Evolutionary conservation across 2,797 vertebrate genomes (phyloP).

Genomic region (Pangasius macronema): DNA sequence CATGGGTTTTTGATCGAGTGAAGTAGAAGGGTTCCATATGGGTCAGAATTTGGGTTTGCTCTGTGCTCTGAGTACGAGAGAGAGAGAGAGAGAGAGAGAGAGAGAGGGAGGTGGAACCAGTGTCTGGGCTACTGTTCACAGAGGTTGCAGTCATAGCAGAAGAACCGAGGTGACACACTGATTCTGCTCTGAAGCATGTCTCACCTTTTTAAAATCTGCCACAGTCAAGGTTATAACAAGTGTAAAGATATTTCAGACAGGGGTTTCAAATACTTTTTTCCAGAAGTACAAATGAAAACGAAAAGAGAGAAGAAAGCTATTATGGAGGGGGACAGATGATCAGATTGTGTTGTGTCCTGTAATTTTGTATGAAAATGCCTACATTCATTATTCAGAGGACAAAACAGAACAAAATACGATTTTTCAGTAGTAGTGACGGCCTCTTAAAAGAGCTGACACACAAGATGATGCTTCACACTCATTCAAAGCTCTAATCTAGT

Average conservation of each 20-base stretch:
- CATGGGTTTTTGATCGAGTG: constrained; percentile 38
- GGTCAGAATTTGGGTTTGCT: constrained; percentile 24
- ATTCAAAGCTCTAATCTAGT: background rate
- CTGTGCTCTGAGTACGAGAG: constrained; percentile 4
- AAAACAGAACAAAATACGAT: background rate
- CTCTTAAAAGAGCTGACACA: background rate
- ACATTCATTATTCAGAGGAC: background rate
- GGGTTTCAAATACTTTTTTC: background rate
- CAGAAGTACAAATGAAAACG: background rate
- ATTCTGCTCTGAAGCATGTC: constrained; percentile 4
- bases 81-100: constrained; percentile 20
- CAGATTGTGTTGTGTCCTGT: too few species aligned
- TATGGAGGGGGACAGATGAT: background rate
- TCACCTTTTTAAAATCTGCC: background rate
- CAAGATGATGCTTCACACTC: background rate
- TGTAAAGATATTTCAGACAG: constrained; percentile 6
- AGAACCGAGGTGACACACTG: constrained; percentile 12
- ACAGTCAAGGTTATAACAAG: background rate
- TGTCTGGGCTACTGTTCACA: constrained; percentile 19
- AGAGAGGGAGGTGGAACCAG: background rate
- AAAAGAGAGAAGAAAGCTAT: background rate
- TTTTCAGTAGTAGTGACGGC: background rate
- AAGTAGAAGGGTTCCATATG: constrained; percentile 44
- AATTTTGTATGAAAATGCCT: background rate
- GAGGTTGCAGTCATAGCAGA: constrained; percentile 18